Evolutionary conservation across 1,140 invertebrate species (phyloP).

Genomic region (Drosophila truncata): DNA sequence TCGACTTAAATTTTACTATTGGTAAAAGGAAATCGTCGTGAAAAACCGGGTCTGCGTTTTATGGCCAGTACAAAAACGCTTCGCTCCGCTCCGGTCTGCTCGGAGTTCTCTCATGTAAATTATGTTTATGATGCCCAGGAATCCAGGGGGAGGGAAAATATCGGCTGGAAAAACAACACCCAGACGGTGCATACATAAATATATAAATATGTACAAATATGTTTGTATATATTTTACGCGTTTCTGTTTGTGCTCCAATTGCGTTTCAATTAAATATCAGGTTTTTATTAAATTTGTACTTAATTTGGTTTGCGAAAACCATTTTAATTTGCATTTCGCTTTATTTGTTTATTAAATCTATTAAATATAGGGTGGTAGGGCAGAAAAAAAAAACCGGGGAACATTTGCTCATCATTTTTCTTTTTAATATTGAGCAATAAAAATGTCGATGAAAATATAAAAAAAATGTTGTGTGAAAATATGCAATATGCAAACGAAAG

Average conservation of each 20-base stretch:
- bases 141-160: not conserved
- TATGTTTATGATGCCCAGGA: conserved; percentile 39
- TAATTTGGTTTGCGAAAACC: conserved; percentile 42
- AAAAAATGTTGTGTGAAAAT: conserved; percentile 38
- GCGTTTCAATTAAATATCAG: conserved; percentile 41
- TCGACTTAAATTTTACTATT: conserved; percentile 47
- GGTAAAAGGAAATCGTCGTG: conserved; percentile 45
- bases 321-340: conserved; percentile 44
- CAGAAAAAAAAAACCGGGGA: not conserved
- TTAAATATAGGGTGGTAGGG: conserved; percentile 25
- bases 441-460: conserved; percentile 22
- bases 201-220: not conserved
- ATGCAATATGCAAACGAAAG: conserved; percentile 46
- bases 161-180: conserved; percentile 10
- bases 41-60: conserved; percentile 41
- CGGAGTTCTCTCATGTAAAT: conserved; percentile 27
- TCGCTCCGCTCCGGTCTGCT: not conserved
- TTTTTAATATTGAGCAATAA: conserved; percentile 58
- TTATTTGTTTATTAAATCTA: conserved; percentile 62
- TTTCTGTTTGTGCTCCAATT: conserved; percentile 17
- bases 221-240: conserved; percentile 1
- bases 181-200: conserved; percentile 5
- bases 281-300: conserved; percentile 36
- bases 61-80: conserved; percentile 21
- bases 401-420: conserved; percentile 7